Evolutionary conservation across 1,140 invertebrate genomes (phyloP), one percentile per base, ranked within the genome.

Genomic region (Nephila pilipes): DNA sequence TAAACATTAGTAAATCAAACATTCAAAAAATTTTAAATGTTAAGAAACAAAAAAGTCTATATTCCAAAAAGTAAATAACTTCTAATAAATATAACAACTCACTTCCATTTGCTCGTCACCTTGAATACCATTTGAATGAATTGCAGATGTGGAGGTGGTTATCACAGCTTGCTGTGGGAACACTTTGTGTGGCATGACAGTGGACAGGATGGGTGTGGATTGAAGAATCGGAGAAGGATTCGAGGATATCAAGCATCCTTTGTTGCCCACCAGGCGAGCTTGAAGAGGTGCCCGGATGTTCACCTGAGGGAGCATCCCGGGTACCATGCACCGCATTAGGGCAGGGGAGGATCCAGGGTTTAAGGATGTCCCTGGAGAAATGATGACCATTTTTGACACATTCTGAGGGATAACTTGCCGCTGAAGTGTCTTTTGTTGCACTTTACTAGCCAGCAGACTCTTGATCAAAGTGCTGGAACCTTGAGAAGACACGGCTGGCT

Each of bases 401-500:
- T 81, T 87, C 80, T 88, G 63, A 22, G 87, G 79, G 87, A 87
- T 91, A 87, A 93, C 94, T 95, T 94, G 93, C 94, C 94, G 94
- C 93, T 89, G 95, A 95, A 83, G 65, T 58, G 93, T 93, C 83
- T 93, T 94, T 93, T 94, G 87, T 94, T 94, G 87, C 54, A 98
- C 97, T 96, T 98, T 98, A 95, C 97, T 98, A 94, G 97, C 98
- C 95, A 98, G 96, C 88, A 98, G 96, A 96, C 97, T 98, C 96
- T 98, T 98, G 95, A 98, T 98, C 94, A 98, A 96, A 91, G 97
- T 97, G 94, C 97, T 96, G 55, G 94, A 93, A 16, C 69, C 69
- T 38, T 55, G 32, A 89, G 91, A 85, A 95, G 93, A 90, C 55
- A 93, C 14, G 2, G 69, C 94, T 95, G 95, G 87, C 36, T 94